Evolutionary conservation across 1,140 invertebrate species (phyloP).

Genomic region (Caenorhabditis latens): DNA sequence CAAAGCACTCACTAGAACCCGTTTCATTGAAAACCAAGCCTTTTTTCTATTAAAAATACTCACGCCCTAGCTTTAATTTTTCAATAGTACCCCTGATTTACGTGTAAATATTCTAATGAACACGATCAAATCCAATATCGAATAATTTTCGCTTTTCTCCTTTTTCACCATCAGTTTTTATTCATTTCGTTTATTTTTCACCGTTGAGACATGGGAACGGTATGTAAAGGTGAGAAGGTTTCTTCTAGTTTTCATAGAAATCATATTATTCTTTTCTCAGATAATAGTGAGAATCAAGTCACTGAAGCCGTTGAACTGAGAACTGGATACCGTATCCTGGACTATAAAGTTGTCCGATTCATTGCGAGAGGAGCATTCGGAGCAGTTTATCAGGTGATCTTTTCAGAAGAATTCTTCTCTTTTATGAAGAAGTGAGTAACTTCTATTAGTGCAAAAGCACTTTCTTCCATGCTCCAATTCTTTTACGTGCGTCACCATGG

Average conservation of each 20-base stretch:
- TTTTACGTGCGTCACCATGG: conserved; percentile 15
- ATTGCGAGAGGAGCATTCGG: conserved; percentile 38
- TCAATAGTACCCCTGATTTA: too few relatives aligned
- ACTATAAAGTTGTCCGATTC: conserved; percentile 35
- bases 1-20: too few relatives aligned
- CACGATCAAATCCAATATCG: not conserved
- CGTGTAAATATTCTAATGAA: too few relatives aligned
- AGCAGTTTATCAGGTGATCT: conserved; percentile 33
- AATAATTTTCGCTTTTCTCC: not conserved
- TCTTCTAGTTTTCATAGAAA: not conserved
- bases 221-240: conserved; percentile 25
- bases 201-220: conserved; percentile 51
- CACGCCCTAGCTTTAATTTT: too few relatives aligned
- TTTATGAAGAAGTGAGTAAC: not conserved
- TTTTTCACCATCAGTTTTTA: not conserved
- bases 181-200: conserved; percentile 12
- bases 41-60: too few relatives aligned
- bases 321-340: conserved; percentile 5
- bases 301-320: not conserved
- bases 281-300: conserved; percentile 49
- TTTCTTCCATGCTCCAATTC: not conserved
- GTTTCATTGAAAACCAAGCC: too few relatives aligned
- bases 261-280: not conserved
- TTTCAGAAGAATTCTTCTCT: not conserved
- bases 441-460: not conserved